These are phyloP conservation scores for Zaprionus taronus DNA, from an alignment of 1,140 invertebrate species.

Conservation along the genomic window DNA sequence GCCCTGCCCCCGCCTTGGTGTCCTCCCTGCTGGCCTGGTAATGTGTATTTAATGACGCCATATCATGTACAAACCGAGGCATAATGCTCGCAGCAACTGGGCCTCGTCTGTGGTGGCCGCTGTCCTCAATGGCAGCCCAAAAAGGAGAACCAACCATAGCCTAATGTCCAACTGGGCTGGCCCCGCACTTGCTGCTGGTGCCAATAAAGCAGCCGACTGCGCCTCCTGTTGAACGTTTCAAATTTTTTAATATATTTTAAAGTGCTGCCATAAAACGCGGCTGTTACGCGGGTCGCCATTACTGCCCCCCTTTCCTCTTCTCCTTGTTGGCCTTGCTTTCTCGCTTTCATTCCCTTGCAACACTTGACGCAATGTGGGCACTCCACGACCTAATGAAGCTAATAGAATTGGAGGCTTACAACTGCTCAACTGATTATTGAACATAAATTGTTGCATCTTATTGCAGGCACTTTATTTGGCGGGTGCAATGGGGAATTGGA, in stretches of 20 bases:
- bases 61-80: constrained; percentile 73
- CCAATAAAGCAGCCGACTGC: constrained; percentile 64
- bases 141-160: constrained; percentile 7
- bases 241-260: constrained; percentile 75
- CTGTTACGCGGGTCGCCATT: constrained; percentile 17
- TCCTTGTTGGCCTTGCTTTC: background rate
- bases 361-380: background rate
- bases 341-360: background rate
- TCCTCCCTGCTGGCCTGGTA: constrained; percentile 51
- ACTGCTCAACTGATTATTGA: background rate
- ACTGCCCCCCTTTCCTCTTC: constrained; percentile 37
- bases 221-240: constrained; percentile 59
- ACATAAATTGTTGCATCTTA: constrained; percentile 45
- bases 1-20: background rate
- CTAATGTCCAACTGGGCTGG: constrained; percentile 64
- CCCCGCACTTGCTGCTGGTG: constrained; percentile 44
- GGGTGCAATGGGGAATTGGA: no score
- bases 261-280: constrained; percentile 62
- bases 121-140: constrained; percentile 46
- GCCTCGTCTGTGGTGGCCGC: constrained; percentile 53
- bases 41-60: constrained; percentile 83
- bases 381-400: background rate
- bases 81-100: constrained; percentile 64
- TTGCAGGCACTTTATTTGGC: constrained; percentile 39
- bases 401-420: constrained; percentile 14